These are phyloP conservation scores for Lithophane ornitopus DNA, from an alignment of 2,888 invertebrate species.

Conservation along the genomic window DNA sequence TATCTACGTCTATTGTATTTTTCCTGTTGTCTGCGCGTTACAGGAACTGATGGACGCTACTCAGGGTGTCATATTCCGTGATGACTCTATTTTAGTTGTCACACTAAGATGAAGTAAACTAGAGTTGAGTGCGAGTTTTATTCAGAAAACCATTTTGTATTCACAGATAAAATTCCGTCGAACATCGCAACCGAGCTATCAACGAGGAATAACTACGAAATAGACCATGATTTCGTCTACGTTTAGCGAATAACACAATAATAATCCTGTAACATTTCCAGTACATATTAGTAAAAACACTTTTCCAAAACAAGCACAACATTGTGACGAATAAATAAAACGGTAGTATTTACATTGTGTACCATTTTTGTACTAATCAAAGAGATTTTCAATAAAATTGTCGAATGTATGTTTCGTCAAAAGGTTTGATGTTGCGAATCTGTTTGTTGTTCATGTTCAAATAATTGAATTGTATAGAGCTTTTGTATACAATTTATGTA, in stretches of 20 bases:
- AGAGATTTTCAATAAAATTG: conserved; percentile 5
- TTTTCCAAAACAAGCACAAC: background rate
- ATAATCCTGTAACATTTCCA: conserved; percentile 37
- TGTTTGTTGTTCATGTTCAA: conserved; percentile 24
- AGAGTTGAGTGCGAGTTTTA: background rate
- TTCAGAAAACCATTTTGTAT: conserved; percentile 39
- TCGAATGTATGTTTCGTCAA: conserved; percentile 7
- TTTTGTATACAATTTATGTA: conserved; percentile 13
- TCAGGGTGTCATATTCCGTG: too few species aligned
- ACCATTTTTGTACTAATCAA: conserved; percentile 26
- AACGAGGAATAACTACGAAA: conserved; percentile 90
- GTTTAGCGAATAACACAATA: conserved; percentile 67
- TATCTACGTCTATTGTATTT: too few species aligned
- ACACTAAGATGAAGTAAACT: too few species aligned
- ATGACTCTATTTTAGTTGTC: too few species aligned
- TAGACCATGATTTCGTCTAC: conserved; percentile 85
- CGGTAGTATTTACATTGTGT: conserved; percentile 4
- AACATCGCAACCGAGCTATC: conserved; percentile 95
- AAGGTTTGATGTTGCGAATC: conserved; percentile 15
- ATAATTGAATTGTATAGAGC: conserved; percentile 17
- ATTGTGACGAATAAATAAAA: conserved; percentile 2
- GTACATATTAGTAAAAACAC: background rate
- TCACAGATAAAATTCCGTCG: conserved; percentile 95
- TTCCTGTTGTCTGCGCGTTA: too few species aligned
- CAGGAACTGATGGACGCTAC: too few species aligned